Evolutionary conservation across 2,797 vertebrate species (phyloP), one percentile per base, ranked within the genome.

Genomic region (Sebastes nivosus): DNA sequence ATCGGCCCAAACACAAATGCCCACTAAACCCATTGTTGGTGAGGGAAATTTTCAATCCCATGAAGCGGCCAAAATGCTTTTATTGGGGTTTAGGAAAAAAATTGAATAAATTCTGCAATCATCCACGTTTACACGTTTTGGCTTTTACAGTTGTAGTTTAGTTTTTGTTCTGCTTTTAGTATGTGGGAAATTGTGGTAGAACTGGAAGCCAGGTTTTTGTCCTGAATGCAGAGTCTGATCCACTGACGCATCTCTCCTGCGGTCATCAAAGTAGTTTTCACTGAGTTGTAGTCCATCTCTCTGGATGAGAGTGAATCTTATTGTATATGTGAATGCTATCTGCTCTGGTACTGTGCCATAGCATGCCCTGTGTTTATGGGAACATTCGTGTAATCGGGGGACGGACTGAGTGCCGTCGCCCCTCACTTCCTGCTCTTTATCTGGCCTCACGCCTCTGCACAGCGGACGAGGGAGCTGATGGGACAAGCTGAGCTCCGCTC

Each of bases 391-490:
- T 89, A 89, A 91, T 93, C 83, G 8, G 20, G 78, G 55, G 73
- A 77, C 58, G 70, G 89, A 84, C 68, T 90, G 75, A 61, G 70
- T 24, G 22, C 76, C 13, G 64, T 69, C 59, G 57, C 90, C 91
- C 92, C 93, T 89, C 79, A 92, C 92, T 95, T 96, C 95, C 96
- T 93, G 89, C 76, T 88, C 85, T 8, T 92, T 97, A 96, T 97
- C 95, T 88, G 80, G 63, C 79, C 63, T 88, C 85, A 94, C 92
- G 89, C 92, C 93, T 96, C 82, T 78, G 87, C 88, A 90, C 82
- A 79, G 87, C 73, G 85, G 88, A 81, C 75, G 25, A 77, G 42
- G 80, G 75, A 83, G 74, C 80, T 76, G 72, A 86, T 73, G 75
- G 87, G 82, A 86, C 83, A 80, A 79, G 73, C 52, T 24, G 80